Base-by-base conservation (phyloP, 2,113 vertebrate species). In the Myodes glareolus region DNA sequence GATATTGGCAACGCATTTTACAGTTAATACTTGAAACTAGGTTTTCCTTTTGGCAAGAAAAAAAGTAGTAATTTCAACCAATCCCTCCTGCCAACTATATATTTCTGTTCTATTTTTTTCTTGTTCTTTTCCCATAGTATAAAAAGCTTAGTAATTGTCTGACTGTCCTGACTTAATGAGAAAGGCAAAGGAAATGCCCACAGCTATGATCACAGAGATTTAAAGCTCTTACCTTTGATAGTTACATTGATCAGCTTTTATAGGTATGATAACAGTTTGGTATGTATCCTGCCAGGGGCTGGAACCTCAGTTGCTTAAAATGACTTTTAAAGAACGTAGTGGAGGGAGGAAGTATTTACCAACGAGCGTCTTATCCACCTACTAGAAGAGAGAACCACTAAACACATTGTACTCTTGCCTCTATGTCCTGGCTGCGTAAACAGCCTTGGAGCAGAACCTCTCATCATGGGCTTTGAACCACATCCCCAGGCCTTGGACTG, bases 151-250 rank as follows among this genome's bases (percentile, higher is more conserved):
- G 23, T 82, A 33, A 45, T 92, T 87, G 52, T 39, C 82, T 67
- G 68, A 23, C 33, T 36, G 33, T 19, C 93, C 39, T 31, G 16
- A 29, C 50, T 76, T 94, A 78, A 68, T 92, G 90, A 77, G 73
- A 88, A 95, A 88, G 63, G 33, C 58, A 92, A 82, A 65, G 55
- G 42, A 90, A 94, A 65, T 50, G 70, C 95, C 75, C 17, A 39
- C 9, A n/a, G 87, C 47, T 73, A 67, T 75, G 65, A 88, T 52
- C 94, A 91, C 42, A 94, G 91, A 67, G 27, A 97, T 42, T 91
- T 85, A 89, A 94, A 96, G 55, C 45, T 29, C 88, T 73, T 29
- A 50, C 73, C 61, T 68, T 91, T 87, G 27, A 29, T 7, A 77
- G 52, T 76, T 70, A 39, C 80, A 95, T 73, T 16, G 73, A 89